Evolutionary conservation across 2,797 vertebrate genomes (phyloP).

Genomic region (Peromyscus aztecus): DNA sequence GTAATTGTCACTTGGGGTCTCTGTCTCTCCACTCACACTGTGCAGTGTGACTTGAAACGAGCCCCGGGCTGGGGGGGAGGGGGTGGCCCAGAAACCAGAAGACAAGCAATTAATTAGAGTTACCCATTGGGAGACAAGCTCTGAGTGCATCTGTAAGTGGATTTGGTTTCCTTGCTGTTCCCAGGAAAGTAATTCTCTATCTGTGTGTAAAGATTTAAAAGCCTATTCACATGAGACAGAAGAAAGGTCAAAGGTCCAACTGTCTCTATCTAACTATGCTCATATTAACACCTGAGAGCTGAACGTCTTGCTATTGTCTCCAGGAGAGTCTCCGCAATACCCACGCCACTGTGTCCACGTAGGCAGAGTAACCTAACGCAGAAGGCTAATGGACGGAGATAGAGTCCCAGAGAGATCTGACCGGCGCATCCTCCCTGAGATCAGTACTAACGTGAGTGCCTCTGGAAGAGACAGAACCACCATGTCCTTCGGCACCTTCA

Average conservation of each 20-base stretch:
- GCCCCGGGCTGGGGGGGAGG: background rate
- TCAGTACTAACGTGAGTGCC: background rate
- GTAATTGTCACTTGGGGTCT: slow-evolving; percentile 47
- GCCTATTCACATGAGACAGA: background rate
- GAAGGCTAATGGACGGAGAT: background rate
- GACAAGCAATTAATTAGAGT: slow-evolving; percentile 53
- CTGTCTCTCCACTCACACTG: background rate
- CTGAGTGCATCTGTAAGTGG: background rate
- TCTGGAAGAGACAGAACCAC: background rate
- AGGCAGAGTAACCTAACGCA: background rate
- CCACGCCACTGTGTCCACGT: background rate
- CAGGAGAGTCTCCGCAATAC: background rate
- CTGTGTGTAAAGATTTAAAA: background rate
- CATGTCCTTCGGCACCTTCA: background rate
- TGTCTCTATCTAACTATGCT: background rate
- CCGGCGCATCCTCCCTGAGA: no score
- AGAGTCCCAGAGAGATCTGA: background rate
- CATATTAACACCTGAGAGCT: background rate
- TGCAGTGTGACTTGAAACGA: background rate
- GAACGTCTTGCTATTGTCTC: background rate
- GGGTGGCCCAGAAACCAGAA: background rate
- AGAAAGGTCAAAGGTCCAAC: slow-evolving; percentile 31
- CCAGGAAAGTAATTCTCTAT: background rate
- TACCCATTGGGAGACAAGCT: slow-evolving; percentile 2
- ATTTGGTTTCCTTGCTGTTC: slow-evolving; percentile 44